A percentile compares a stretch with the other conserved stretches of the same genome.
These are phyloP conservation scores for Cistogaster globosa DNA, from an alignment of 2,888 invertebrate species.

Conservation along the genomic window DNA sequence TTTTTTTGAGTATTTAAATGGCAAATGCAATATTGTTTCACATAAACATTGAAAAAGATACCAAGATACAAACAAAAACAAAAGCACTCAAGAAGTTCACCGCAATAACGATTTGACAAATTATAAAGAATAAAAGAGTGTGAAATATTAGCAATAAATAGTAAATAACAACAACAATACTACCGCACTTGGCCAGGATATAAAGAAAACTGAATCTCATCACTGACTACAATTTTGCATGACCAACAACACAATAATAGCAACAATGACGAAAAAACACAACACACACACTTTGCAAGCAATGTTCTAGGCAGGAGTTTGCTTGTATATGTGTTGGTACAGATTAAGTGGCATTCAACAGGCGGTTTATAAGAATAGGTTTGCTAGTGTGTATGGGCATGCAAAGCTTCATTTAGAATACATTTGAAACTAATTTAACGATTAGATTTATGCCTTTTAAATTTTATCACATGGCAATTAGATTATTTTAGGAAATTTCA, in stretches of 20 bases:
- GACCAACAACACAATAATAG: constrained; percentile 41
- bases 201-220: constrained; percentile 63
- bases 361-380: constrained; percentile 39
- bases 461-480: background rate
- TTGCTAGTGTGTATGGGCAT: background rate
- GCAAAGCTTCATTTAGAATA: background rate
- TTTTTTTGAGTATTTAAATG: background rate
- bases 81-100: background rate
- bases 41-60: background rate
- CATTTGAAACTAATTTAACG: constrained; percentile 19
- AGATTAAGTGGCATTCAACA: constrained; percentile 58
- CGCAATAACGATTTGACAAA: background rate
- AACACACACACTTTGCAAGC: constrained; percentile 42
- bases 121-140: constrained; percentile 1
- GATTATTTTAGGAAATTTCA: background rate
- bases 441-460: background rate
- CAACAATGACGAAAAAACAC: constrained; percentile 1
- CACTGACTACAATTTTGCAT: constrained; percentile 42
- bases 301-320: constrained; percentile 30
- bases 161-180: constrained; percentile 58
- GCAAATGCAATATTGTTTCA: constrained; percentile 10
- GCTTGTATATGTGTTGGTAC: constrained; percentile 12
- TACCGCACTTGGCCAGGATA: constrained; percentile 66
- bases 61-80: background rate
- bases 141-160: constrained; percentile 4